A percentile compares a stretch with the other conserved stretches of the same genome.
Evolutionary conservation across 2,888 invertebrate genomes (phyloP).

Genomic region (Noctua janthe): DNA sequence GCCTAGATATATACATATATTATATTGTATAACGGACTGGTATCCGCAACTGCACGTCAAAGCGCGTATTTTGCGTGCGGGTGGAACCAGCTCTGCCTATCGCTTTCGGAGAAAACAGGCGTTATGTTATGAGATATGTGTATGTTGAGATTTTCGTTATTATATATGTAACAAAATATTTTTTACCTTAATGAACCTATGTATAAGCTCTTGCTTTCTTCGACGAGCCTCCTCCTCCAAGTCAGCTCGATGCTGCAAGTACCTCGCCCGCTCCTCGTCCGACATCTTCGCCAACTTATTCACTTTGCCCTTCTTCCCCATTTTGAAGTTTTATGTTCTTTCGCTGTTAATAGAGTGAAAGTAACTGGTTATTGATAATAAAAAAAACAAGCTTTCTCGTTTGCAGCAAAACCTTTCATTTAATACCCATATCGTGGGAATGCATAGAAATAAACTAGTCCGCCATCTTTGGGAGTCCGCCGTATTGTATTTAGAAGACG

Average conservation of each 20-base stretch:
- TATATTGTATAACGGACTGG: no score
- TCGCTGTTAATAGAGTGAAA: background rate
- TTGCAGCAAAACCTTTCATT: no score
- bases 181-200: constrained; percentile 94
- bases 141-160: background rate
- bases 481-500: no score
- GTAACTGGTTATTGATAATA: background rate
- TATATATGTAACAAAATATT: no score
- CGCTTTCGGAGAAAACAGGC: background rate
- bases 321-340: constrained; percentile 76
- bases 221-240: constrained; percentile 95
- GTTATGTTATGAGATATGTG: background rate
- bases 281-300: constrained; percentile 95
- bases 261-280: constrained; percentile 95
- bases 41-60: no score
- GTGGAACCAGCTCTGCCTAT: background rate
- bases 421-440: no score
- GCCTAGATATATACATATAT: no score
- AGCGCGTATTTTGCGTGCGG: no score
- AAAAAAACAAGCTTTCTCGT: no score
- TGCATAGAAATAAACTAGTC: no score
- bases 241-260: constrained; percentile 95
- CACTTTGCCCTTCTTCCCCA: constrained; percentile 93
- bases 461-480: no score
- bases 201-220: constrained; percentile 94